A percentile compares a stretch with the other conserved stretches of the same genome.
phyloP scores from a whole-genome alignment of 2,888 invertebrate genomes.

The Erebia aethiops region DNA sequence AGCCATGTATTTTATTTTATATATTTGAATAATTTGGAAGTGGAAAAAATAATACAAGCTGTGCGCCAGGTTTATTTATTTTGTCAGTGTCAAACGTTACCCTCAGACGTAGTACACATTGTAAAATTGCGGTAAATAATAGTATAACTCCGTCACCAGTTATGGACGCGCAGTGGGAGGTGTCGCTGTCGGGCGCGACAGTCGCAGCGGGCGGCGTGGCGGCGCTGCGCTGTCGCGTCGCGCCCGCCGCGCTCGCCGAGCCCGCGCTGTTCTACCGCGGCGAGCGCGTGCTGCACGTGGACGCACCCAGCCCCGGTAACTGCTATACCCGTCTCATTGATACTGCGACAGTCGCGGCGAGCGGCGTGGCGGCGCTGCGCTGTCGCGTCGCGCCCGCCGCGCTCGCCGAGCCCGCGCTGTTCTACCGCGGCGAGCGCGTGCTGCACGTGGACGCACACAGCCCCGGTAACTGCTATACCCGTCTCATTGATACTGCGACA shows the following conservation, averaged over 20 bases:
- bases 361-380: constrained; percentile 61
- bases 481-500: too few species aligned
- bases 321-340: not conserved
- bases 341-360: constrained; percentile 50
- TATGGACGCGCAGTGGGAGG: constrained; percentile 56
- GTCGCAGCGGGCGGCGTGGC: constrained; percentile 61
- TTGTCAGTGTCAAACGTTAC: too few species aligned
- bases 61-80: too few species aligned
- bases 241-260: constrained; percentile 32
- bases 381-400: constrained; percentile 47
- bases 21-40: too few species aligned
- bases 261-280: constrained; percentile 61
- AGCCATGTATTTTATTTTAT: too few species aligned
- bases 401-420: constrained; percentile 48
- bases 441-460: constrained; percentile 78
- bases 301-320: constrained; percentile 83
- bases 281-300: constrained; percentile 52
- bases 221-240: constrained; percentile 54
- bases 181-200: constrained; percentile 45
- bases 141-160: constrained; percentile 43
- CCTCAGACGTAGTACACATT: too few species aligned
- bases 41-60: too few species aligned
- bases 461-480: constrained; percentile 63
- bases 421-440: constrained; percentile 59
- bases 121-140: too few species aligned